phyloP scores from a whole-genome alignment of 2,113 vertebrate species.

The Eulemur rufifrons region DNA sequence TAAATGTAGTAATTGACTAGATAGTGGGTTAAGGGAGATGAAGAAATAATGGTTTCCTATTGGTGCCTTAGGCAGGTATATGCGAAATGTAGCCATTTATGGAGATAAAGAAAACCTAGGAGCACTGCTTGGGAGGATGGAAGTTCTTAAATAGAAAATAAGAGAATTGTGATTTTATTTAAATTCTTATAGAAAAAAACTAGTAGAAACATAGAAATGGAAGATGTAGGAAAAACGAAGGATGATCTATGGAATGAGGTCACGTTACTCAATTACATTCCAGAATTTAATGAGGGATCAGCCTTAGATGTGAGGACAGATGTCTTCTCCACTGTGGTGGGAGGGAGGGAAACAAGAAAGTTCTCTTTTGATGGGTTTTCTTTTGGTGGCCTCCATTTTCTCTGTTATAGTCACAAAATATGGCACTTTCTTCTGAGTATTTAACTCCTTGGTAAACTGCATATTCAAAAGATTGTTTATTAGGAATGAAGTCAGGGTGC shows the following conservation, averaged over 20 bases:
- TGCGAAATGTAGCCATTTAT: not conserved
- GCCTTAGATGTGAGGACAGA: not conserved
- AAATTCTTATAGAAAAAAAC: not conserved
- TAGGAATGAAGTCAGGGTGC: not conserved
- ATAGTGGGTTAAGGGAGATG: not conserved
- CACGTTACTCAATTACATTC: not conserved
- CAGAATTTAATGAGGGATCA: not conserved
- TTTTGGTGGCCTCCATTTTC: not conserved
- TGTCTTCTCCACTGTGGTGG: not conserved
- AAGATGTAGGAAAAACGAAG: not conserved
- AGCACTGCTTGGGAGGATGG: not conserved
- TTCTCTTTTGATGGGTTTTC: not conserved
- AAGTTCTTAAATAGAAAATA: not conserved
- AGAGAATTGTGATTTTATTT: not conserved
- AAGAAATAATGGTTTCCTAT: not conserved
- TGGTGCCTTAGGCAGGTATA: not conserved
- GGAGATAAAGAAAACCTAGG: not conserved
- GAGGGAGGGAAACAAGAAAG: not conserved
- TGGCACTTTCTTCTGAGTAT: not conserved
- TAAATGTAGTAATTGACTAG: not conserved
- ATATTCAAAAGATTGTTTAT: conserved; percentile 13
- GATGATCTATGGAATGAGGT: not conserved
- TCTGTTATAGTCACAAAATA: not conserved
- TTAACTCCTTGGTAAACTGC: not conserved
- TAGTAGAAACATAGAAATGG: not conserved